Evolutionary conservation across 2,888 invertebrate species (phyloP).

Genomic region (Eristalis tenax): DNA sequence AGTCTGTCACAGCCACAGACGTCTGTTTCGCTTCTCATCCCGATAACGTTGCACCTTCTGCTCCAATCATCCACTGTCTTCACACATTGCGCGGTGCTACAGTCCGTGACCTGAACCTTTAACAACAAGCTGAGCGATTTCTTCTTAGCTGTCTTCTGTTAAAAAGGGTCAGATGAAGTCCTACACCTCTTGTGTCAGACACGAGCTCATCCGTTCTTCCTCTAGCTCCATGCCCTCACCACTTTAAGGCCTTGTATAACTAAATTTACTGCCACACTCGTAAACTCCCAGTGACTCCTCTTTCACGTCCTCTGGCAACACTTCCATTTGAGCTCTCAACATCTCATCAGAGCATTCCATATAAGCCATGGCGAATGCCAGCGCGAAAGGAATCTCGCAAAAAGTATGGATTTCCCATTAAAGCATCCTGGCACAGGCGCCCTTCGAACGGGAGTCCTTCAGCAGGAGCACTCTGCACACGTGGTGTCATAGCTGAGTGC

Average conservation of each 20-base stretch:
- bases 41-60: too few relatives aligned
- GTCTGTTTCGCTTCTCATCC: too few relatives aligned
- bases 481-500: constrained; percentile 24
- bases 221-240: too few relatives aligned
- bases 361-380: constrained; percentile 47
- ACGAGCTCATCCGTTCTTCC: background rate
- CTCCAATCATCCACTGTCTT: too few relatives aligned
- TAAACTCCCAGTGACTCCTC: too few relatives aligned
- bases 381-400: constrained; percentile 32
- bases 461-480: constrained; percentile 23
- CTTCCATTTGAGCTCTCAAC: background rate
- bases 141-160: background rate
- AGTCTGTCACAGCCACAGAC: too few relatives aligned
- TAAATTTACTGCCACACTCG: too few relatives aligned
- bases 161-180: background rate
- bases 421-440: constrained; percentile 66
- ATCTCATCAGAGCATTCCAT: background rate
- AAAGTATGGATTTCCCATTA: constrained; percentile 68
- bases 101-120: too few relatives aligned
- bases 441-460: constrained; percentile 6
- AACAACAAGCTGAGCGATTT: too few relatives aligned
- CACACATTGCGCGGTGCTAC: too few relatives aligned
- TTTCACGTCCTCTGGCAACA: background rate
- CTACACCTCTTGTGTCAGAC: background rate
- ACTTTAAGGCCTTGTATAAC: too few relatives aligned